Conservation (phyloP, 2,113 vertebrate genomes). For the Protomyctophum bolini region DNA sequence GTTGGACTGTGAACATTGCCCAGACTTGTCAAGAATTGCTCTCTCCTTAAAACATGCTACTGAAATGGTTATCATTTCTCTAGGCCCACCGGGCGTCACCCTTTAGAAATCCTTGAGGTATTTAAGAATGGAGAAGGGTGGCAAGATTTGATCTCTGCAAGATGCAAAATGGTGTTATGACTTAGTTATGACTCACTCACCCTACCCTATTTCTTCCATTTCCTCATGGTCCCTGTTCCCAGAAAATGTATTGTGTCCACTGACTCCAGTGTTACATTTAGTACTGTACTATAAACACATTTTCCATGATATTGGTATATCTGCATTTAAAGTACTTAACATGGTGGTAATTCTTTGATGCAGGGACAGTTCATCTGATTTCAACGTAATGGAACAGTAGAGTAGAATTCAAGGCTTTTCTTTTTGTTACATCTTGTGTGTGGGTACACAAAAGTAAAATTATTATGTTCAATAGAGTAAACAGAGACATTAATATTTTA, state of each 20-base stretch:
- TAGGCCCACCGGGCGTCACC: not conserved
- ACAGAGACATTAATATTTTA: too few species aligned
- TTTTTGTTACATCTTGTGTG: too few species aligned
- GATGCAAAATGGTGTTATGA: not conserved
- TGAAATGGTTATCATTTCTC: constrained; percentile 1
- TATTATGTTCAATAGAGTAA: too few species aligned
- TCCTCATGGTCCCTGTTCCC: not conserved
- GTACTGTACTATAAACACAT: too few species aligned
- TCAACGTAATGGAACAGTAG: too few species aligned
- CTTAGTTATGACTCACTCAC: not conserved
- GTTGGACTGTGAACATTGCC: not conserved
- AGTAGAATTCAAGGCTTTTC: too few species aligned
- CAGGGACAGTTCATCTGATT: too few species aligned
- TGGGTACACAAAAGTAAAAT: too few species aligned
- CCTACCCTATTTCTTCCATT: not conserved
- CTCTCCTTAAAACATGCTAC: not conserved
- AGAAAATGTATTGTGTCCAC: not conserved
- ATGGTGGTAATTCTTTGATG: too few species aligned
- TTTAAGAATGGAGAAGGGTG: not conserved
- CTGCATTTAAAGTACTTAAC: too few species aligned
- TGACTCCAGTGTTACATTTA: too few species aligned
- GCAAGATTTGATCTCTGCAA: not conserved
- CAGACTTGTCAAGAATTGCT: not conserved
- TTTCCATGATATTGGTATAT: too few species aligned
- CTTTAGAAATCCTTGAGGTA: constrained; percentile 23